Percentiles rank a stretch among this genome's conserved stretches.
Conservation (phyloP, 2,113 vertebrate genomes). For the Acrocephalus arundinaceus region DNA sequence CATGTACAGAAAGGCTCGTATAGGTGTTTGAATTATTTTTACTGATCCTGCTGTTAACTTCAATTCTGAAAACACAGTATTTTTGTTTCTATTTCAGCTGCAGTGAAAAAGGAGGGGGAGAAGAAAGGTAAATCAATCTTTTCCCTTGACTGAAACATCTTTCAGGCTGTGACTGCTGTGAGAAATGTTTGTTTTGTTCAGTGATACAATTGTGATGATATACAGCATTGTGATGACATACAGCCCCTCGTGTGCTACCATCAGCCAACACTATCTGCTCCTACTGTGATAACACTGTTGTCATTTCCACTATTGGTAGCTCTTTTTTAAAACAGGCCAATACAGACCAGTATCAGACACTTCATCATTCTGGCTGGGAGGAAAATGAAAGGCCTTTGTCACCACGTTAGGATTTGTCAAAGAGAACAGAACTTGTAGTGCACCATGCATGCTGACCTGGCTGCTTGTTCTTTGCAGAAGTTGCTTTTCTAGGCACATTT, state of each 20-base stretch:
- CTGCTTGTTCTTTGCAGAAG: background rate
- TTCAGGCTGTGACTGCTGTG: constrained; percentile 2
- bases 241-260: background rate
- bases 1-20: background rate
- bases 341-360: background rate
- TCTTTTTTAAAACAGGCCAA: background rate
- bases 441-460: background rate
- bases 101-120: constrained; percentile 37
- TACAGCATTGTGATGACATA: background rate
- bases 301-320: constrained; percentile 11
- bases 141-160: constrained; percentile 25
- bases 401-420: background rate
- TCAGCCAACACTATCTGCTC: background rate
- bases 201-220: background rate
- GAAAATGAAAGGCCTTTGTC: constrained; percentile 22
- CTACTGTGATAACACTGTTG: constrained; percentile 22
- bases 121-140: constrained; percentile 63
- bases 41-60: background rate
- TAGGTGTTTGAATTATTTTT: background rate
- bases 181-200: constrained; percentile 19
- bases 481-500: background rate
- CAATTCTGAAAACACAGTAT: background rate
- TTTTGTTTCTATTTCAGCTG: constrained; percentile 54
- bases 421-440: background rate
- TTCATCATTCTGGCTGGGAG: background rate